Base-by-base conservation (phyloP, 2,797 vertebrate genomes). In the Silurus lanzhouensis region DNA sequence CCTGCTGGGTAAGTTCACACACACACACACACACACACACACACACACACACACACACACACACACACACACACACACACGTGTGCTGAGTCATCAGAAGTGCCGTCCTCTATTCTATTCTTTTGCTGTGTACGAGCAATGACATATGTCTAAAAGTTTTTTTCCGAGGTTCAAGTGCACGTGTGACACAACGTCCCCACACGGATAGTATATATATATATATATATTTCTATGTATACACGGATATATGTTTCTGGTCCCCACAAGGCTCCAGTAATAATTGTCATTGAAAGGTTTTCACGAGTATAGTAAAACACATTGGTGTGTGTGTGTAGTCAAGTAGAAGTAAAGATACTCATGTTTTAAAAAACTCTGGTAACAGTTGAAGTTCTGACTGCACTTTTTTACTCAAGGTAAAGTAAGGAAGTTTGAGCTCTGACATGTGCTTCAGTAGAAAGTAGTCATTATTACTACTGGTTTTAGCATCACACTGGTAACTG, bases 1-100 rank as follows among this genome's bases (percentile, higher is more conserved):
- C 91, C 93, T 99, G 83, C 93, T 99, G 86, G 98, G 98, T 99
- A 90, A 97, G 97, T 94, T 2, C 9, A n/a, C 31, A 52, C 38
- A 67, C 31, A 31, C 82, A 72, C 57, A 60, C 7, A 31, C 1
- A 72, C 57, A 60, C 7, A 31, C 1, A 72, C 57, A 60, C 7
- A 31, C 1, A 72, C 57, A 60, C 7, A 31, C 1, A 72, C 57
- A 60, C 7, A 31, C 1, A 72, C 57, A 60, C 7, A 31, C 1
- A 72, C 57, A 60, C 7, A 31, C 1, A 72, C 57, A 60, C 7
- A 67, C 31, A 31, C 78, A 72, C 57, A 60, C 7, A 31, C 1
- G 1, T 0, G 17, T 20, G 25, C 25, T 38, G 55, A 60, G n/a
- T 27, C 55, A 13, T 55, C 20, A 77, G 2, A 25, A 75, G 72